Evolutionary conservation across 2,888 invertebrate species (phyloP).

Genomic region (Leptopilina myrica): DNA sequence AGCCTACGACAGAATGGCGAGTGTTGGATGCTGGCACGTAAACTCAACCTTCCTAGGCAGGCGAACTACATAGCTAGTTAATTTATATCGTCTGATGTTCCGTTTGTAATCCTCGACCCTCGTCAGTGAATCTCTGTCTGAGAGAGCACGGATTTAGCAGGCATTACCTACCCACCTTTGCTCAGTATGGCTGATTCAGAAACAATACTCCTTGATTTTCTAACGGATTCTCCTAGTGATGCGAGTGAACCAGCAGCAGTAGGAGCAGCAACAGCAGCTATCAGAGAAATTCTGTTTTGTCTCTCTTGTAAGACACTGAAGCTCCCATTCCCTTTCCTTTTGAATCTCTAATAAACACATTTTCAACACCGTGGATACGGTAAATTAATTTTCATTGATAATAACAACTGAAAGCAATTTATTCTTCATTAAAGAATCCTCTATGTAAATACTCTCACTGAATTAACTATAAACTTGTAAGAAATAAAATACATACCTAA

Average conservation of each 20-base stretch:
- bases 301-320: slow-evolving; percentile 1
- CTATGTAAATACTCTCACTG: too few species aligned
- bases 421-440: too few species aligned
- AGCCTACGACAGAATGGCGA: slow-evolving; percentile 60
- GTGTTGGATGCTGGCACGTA: slow-evolving; percentile 53
- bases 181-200: slow-evolving; percentile 3
- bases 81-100: slow-evolving; percentile 64
- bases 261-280: too few species aligned
- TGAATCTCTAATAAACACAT: slow-evolving; percentile 5
- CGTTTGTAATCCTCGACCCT: slow-evolving; percentile 64
- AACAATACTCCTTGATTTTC: slow-evolving; percentile 39
- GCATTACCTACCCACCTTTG: slow-evolving; percentile 11
- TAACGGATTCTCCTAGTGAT: slow-evolving; percentile 14
- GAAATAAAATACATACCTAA: too few species aligned
- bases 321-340: background rate
- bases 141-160: slow-evolving; percentile 22
- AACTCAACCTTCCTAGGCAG: slow-evolving; percentile 48
- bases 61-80: slow-evolving; percentile 59
- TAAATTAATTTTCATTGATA: background rate
- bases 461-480: too few species aligned
- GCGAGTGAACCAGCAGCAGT: background rate
- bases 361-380: background rate
- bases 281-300: slow-evolving; percentile 4
- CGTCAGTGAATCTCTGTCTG: slow-evolving; percentile 55
- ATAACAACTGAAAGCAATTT: background rate